Conservation (phyloP, 2,888 invertebrate genomes). For the Mellilla xanthometata region DNA sequence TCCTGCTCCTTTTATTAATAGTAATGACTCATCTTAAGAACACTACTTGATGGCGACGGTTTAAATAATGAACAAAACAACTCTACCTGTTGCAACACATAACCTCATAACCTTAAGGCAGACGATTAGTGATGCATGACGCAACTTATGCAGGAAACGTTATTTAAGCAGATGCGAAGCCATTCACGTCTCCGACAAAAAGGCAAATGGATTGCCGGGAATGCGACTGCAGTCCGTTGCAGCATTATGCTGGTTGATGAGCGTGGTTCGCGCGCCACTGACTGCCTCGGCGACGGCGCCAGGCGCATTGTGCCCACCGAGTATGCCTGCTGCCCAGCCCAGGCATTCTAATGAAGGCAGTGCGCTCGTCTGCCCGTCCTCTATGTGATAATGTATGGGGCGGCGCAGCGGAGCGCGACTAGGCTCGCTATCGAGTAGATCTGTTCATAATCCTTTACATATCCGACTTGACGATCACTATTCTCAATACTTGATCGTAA, state of each 20-base stretch:
- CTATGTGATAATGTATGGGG: slow-evolving; percentile 50
- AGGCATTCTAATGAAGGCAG: slow-evolving; percentile 41
- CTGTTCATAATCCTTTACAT: slow-evolving; percentile 24
- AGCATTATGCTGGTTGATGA: slow-evolving; percentile 29
- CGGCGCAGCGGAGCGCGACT: slow-evolving; percentile 32
- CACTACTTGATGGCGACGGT: background rate
- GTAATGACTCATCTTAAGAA: too few species aligned
- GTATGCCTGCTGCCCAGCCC: slow-evolving; percentile 11
- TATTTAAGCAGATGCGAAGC: slow-evolving; percentile 26
- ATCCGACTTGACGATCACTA: slow-evolving; percentile 17
- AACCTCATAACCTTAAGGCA: slow-evolving; percentile 2
- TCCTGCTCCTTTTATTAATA: too few species aligned
- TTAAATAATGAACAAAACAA: slow-evolving; percentile 16
- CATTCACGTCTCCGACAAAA: slow-evolving; percentile 26
- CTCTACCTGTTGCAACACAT: background rate
- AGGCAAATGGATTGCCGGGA: slow-evolving; percentile 37
- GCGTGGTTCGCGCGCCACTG: slow-evolving; percentile 35
- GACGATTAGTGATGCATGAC: slow-evolving; percentile 19
- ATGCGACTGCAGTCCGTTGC: slow-evolving; percentile 33
- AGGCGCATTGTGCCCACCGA: slow-evolving; percentile 13
- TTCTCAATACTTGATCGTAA: background rate
- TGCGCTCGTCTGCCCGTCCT: slow-evolving; percentile 27
- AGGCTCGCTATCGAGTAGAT: slow-evolving; percentile 22
- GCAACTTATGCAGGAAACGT: slow-evolving; percentile 29
- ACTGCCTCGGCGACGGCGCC: slow-evolving; percentile 27